Evolutionary conservation across 2,888 invertebrate genomes (phyloP).

Genomic region (Scaptomyza reducta): DNA sequence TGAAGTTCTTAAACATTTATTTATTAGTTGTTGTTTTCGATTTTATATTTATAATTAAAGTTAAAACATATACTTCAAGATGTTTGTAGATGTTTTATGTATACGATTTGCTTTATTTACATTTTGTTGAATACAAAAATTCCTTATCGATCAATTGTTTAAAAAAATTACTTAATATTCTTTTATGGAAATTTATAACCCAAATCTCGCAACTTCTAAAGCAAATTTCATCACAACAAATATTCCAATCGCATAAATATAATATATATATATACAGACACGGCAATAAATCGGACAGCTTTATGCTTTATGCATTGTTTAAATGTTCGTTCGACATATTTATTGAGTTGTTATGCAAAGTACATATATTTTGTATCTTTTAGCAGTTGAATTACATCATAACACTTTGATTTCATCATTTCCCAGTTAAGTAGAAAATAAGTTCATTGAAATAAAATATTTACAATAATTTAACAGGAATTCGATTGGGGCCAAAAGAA

Average conservation of each 20-base stretch:
- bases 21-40: neutral
- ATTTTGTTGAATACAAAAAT: too few relatives aligned
- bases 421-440: slow-evolving; percentile 9
- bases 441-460: slow-evolving; percentile 54
- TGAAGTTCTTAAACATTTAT: neutral
- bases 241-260: neutral
- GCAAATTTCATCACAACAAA: slow-evolving; percentile 2
- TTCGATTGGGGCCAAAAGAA: slow-evolving; percentile 48
- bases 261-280: slow-evolving; percentile 2
- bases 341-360: slow-evolving; percentile 28
- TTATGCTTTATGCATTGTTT: slow-evolving; percentile 33
- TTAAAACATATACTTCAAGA: too few relatives aligned
- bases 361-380: slow-evolving; percentile 37
- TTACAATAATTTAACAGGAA: slow-evolving; percentile 26
- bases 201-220: neutral
- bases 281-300: slow-evolving; percentile 18
- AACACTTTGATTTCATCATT: slow-evolving; percentile 43
- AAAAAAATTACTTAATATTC: too few relatives aligned
- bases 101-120: too few relatives aligned
- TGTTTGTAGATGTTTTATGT: too few relatives aligned
- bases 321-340: slow-evolving; percentile 39
- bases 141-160: too few relatives aligned
- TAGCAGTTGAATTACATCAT: slow-evolving; percentile 27
- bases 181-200: too few relatives aligned
- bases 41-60: neutral